Conservation (phyloP, 2,888 invertebrate species). For the Acanthopleura granulata region DNA sequence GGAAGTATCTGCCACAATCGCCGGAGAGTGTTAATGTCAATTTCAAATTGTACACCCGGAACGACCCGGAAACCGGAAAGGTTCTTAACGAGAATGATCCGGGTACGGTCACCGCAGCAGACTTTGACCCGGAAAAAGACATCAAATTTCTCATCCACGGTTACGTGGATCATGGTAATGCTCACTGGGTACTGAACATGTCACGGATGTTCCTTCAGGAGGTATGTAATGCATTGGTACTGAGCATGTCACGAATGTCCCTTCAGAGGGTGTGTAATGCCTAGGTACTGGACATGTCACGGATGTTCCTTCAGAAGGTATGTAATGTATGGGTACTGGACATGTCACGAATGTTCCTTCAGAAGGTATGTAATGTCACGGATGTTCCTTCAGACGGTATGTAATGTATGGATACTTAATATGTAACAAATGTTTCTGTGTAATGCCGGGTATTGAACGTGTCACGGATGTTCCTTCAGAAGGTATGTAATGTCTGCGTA, state of each 20-base stretch:
- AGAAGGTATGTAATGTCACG: neutral
- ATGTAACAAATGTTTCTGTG: neutral
- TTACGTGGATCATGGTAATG: constrained; percentile 16
- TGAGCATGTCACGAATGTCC: neutral
- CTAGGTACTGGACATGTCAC: constrained; percentile 14
- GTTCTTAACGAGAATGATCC: constrained; percentile 9
- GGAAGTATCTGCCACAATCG: constrained; percentile 25
- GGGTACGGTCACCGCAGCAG: neutral
- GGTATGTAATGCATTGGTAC: constrained; percentile 6
- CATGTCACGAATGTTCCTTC: neutral
- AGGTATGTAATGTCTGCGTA: constrained; percentile 14
- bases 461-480: neutral
- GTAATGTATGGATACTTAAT: constrained; percentile 9
- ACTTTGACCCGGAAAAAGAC: constrained; percentile 18
- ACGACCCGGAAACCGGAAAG: constrained; percentile 16
- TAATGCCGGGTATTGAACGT: constrained; percentile 13
- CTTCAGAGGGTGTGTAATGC: neutral
- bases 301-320: constrained; percentile 1
- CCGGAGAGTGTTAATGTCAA: constrained; percentile 23
- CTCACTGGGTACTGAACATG: constrained; percentile 18
- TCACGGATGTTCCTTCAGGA: neutral
- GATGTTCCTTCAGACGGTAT: neutral
- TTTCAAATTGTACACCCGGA: constrained; percentile 26
- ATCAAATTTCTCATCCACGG: constrained; percentile 24
- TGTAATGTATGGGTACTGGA: constrained; percentile 7